Evolutionary conservation across 2,797 vertebrate genomes (phyloP).

Genomic region (Gymnoscopelus microlampas): DNA sequence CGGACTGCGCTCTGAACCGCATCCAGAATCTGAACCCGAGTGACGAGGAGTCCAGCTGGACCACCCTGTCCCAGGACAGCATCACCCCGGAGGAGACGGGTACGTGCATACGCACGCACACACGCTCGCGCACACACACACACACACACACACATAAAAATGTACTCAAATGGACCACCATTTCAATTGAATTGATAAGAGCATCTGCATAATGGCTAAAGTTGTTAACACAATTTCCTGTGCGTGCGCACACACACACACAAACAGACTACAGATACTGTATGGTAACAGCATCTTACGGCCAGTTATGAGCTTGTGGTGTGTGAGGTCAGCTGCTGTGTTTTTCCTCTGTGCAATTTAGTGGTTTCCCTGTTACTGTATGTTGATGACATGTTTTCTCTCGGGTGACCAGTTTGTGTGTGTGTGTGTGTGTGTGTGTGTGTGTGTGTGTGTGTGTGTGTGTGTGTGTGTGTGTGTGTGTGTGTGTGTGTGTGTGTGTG

Average conservation of each 20-base stretch:
- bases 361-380: conserved; percentile 38
- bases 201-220: too few relatives aligned
- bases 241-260: not conserved
- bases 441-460: conserved; percentile 7
- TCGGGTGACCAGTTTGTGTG: conserved; percentile 14
- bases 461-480: not conserved
- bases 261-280: not conserved
- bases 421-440: not conserved
- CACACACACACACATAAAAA: conserved; percentile 14
- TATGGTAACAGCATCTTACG: too few relatives aligned
- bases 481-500: too few relatives aligned
- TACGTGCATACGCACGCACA: conserved; percentile 57
- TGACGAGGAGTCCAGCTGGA: conserved; percentile 98
- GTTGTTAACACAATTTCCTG: too few relatives aligned
- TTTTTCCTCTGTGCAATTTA: conserved; percentile 21
- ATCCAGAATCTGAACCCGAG: conserved; percentile 97
- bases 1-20: conserved; percentile 94
- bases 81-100: conserved; percentile 93
- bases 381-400: conserved; percentile 61
- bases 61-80: conserved; percentile 95
- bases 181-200: too few relatives aligned
- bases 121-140: conserved; percentile 7
- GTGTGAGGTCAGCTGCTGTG: conserved; percentile 8
- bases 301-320: not conserved
- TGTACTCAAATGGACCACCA: not conserved